Conservation (phyloP, 2,113 vertebrate species). For the Nibea albiflora region DNA sequence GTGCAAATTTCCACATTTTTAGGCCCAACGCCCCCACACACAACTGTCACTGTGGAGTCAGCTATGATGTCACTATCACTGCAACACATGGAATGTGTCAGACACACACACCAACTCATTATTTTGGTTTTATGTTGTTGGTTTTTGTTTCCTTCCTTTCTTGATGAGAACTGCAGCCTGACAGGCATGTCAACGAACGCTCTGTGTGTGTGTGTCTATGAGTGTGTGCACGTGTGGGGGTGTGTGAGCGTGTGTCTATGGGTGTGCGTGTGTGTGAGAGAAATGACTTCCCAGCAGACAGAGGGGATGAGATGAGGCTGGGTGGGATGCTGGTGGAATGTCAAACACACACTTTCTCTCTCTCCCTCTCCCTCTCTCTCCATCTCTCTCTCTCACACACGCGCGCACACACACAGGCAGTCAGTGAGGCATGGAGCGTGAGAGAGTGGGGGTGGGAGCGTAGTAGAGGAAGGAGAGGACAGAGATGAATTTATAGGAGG, state of each 20-base stretch:
- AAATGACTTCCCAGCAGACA: constrained; percentile 58
- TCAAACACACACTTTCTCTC: constrained; percentile 52
- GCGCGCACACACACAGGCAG: neutral
- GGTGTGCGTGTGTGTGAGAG: neutral
- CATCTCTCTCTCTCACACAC: neutral
- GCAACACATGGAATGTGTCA: neutral
- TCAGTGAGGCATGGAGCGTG: constrained; percentile 25
- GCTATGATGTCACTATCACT: neutral
- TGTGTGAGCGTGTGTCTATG: neutral
- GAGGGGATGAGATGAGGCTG: constrained; percentile 61
- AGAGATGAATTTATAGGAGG: constrained; percentile 41
- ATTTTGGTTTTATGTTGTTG: neutral
- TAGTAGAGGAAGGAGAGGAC: constrained; percentile 12
- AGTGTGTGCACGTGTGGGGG: neutral
- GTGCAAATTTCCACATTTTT: neutral
- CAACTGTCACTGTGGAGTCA: neutral
- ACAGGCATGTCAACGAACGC: constrained; percentile 40
- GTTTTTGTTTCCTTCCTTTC: neutral
- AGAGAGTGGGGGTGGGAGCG: constrained; percentile 17
- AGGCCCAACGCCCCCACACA: neutral
- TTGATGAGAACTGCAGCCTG: constrained; percentile 17
- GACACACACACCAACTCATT: neutral
- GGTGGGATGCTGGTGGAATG: constrained; percentile 66
- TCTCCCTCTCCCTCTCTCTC: neutral
- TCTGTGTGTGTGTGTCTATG: constrained; percentile 14